phyloP scores from a whole-genome alignment of 2,797 vertebrate species.

The Fundulus diaphanus region DNA sequence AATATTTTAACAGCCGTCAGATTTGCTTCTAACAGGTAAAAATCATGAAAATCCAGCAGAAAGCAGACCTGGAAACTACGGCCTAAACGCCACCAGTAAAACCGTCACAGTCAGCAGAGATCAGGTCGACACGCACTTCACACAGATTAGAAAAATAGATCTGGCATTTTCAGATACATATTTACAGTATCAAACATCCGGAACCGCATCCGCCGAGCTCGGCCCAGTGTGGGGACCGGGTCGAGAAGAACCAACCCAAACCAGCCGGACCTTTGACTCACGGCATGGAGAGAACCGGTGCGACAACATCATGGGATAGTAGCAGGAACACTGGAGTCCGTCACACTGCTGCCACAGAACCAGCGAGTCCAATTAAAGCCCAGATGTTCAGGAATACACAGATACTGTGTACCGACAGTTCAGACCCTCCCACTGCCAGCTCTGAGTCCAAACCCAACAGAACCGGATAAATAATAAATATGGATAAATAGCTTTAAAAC shows the following conservation, averaged over 20 bases:
- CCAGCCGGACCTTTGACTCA: not conserved
- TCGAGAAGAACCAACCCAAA: not conserved
- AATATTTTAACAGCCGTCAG: slow-evolving; percentile 83
- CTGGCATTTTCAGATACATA: slow-evolving; percentile 88
- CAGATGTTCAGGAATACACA: slow-evolving; percentile 51
- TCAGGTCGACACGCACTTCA: slow-evolving; percentile 82
- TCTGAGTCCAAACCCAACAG: slow-evolving; percentile 29
- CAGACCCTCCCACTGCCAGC: slow-evolving; percentile 26
- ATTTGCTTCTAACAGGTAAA: slow-evolving; percentile 81
- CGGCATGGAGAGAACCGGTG: not conserved
- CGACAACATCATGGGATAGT: not conserved
- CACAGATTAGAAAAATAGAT: slow-evolving; percentile 95
- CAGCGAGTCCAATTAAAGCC: not conserved
- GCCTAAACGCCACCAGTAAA: slow-evolving; percentile 79
- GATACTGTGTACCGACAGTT: slow-evolving; percentile 65
- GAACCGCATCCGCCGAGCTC: slow-evolving; percentile 22
- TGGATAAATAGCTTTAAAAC: slow-evolving; percentile 63
- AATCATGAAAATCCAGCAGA: slow-evolving; percentile 79
- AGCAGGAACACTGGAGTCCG: too few relatives aligned
- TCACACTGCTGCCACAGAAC: not conserved
- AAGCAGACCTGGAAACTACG: slow-evolving; percentile 68
- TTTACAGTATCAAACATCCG: slow-evolving; percentile 89
- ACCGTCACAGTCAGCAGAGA: slow-evolving; percentile 83
- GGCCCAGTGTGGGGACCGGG: slow-evolving; percentile 36
- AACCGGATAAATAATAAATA: slow-evolving; percentile 67